Base-by-base conservation (phyloP, 1,140 invertebrate genomes). In the Holotrichia oblita region DNA sequence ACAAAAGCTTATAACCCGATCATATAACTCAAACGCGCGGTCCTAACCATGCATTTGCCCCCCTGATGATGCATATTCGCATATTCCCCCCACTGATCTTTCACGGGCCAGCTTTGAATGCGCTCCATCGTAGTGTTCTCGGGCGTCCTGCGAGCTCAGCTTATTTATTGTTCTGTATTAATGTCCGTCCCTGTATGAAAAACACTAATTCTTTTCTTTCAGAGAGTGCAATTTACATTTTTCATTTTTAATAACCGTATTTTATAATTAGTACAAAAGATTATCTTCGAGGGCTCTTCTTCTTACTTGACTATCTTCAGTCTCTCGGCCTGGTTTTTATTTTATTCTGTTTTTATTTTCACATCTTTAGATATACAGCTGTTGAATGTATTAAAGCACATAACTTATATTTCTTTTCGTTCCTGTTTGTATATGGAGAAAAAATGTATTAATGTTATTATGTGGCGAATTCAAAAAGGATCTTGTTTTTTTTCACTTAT, bases 131-230 rank as follows among this genome's bases (percentile, higher is more conserved):
- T 34, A 34, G 27, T 34, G 27, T 6, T 6, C 14, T 55, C 22
- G 61, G 73, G 22, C 73, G n/a, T 76, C 44, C 75, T 40, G 59
- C 27, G 74, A 69, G 55, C 73, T 27, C 14, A 42, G 27, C 42
- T 79, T 77, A 79, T 79, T 79, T 79, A 79, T 79, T 12, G 76
- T 73, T 55, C 69, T 69, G 55, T 79, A 76, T 79, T 79, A 77
- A 61, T 73, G 79, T 77, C 79, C 14, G 74, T 73, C 44, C 59
- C 22, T 34, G 69, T 76, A 69, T 64, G 76, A 79, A 77, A 79
- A 79, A 77, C 79, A 77, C 42, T 79, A 79, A 77, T 77, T 79
- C 79, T 79, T 77, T 61, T 7, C 78, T 74, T 48, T 74, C 77
- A 48, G 22, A 40, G 61, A 72, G 42, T n/a, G 41, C 64, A 22